Percentiles rank a stretch among this genome's conserved stretches.
Evolutionary conservation across 2,113 vertebrate species (phyloP).

Genomic region (Sinocyclocheilus anshuiensis): DNA sequence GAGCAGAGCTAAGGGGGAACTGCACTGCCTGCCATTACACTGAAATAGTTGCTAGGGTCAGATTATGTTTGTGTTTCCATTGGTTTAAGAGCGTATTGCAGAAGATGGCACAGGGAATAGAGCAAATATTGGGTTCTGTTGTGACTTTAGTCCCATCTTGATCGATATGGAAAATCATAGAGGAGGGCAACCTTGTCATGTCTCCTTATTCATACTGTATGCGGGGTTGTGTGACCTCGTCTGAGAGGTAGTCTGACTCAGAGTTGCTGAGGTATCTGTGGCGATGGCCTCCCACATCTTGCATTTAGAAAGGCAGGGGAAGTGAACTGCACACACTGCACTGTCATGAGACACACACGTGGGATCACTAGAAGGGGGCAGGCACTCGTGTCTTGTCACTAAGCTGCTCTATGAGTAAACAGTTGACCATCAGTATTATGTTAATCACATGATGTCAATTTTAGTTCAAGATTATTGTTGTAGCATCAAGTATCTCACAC

Average conservation of each 20-base stretch:
- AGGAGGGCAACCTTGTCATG: slow-evolving; percentile 40
- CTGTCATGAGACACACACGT: slow-evolving; percentile 74
- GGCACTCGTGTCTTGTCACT: neutral
- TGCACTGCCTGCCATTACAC: neutral
- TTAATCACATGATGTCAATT: neutral
- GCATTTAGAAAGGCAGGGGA: slow-evolving; percentile 58
- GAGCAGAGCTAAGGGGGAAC: neutral
- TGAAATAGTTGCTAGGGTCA: slow-evolving; percentile 1
- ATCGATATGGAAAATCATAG: slow-evolving; percentile 55
- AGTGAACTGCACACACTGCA: slow-evolving; percentile 49
- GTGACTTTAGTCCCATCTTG: slow-evolving; percentile 46
- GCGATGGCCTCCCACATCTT: slow-evolving; percentile 56
- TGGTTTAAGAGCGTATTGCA: neutral
- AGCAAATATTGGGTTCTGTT: neutral
- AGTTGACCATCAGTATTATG: neutral
- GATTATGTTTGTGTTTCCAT: neutral
- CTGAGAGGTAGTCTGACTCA: slow-evolving; percentile 58
- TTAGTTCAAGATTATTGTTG: slow-evolving; percentile 15
- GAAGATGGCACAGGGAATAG: neutral
- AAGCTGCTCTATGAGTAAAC: slow-evolving; percentile 4
- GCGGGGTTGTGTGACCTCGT: slow-evolving; percentile 48
- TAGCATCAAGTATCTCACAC: neutral
- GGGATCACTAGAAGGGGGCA: slow-evolving; percentile 50
- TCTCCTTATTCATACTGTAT: slow-evolving; percentile 51
- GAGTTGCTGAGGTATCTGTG: slow-evolving; percentile 56